These are phyloP conservation scores for Thera obeliscata DNA, from an alignment of 2,888 invertebrate genomes.

Conservation along the genomic window DNA sequence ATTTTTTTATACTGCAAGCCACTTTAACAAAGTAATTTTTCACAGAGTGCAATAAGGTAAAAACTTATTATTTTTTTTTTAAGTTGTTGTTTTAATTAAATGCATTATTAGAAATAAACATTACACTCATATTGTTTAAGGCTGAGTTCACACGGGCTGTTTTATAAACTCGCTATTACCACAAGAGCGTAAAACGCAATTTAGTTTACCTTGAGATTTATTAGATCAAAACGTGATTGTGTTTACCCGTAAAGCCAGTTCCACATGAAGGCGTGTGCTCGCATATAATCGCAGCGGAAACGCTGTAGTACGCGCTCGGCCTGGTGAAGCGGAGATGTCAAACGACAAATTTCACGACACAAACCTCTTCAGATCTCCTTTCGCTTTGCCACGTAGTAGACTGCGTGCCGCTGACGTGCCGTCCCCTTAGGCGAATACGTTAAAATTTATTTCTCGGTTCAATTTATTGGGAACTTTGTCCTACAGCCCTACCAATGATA, in stretches of 20 bases:
- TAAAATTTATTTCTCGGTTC: slow-evolving; percentile 43
- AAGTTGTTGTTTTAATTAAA: too few species aligned
- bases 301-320: slow-evolving; percentile 53
- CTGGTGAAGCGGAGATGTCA: slow-evolving; percentile 69
- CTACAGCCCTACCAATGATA: slow-evolving; percentile 22
- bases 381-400: slow-evolving; percentile 54
- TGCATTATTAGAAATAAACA: not conserved
- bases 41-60: not conserved
- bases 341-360: slow-evolving; percentile 71
- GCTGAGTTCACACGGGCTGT: slow-evolving; percentile 14
- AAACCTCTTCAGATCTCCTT: slow-evolving; percentile 58
- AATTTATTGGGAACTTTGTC: slow-evolving; percentile 31
- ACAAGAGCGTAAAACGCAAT: slow-evolving; percentile 26
- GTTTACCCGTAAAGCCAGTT: slow-evolving; percentile 51
- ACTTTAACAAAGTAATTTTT: not conserved
- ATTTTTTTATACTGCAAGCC: not conserved
- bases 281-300: slow-evolving; percentile 64
- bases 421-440: slow-evolving; percentile 46
- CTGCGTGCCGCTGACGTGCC: slow-evolving; percentile 53
- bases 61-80: not conserved
- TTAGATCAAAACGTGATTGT: slow-evolving; percentile 46
- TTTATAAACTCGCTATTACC: slow-evolving; percentile 17
- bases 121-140: slow-evolving; percentile 1
- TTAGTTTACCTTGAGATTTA: slow-evolving; percentile 39
- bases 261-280: slow-evolving; percentile 51